Evolutionary conservation across 2,888 invertebrate genomes (phyloP), one percentile per base, ranked within the genome.

Genomic region (Diogma glabrata): DNA sequence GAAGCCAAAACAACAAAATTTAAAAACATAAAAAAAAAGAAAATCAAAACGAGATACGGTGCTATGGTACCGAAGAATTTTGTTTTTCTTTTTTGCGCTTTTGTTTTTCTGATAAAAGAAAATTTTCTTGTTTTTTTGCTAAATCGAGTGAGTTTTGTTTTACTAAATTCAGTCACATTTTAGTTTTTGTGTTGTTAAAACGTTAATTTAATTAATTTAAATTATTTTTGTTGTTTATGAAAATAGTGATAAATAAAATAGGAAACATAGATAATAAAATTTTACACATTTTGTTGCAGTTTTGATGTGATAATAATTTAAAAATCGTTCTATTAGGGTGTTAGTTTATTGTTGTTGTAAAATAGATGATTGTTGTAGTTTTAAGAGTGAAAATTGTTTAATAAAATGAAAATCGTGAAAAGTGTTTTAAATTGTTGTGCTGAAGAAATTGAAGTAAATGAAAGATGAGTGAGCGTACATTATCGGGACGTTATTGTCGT

Each of bases 401-500:
- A n/a, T n/a, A n/a, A n/a, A n/a, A n/a, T n/a, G 26, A 10, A 26
- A 8, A 26, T 8, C 6, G 10, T 26, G 10, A 26, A 26, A 10
- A 8, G 10, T 26, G 6, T 6, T 6, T 10, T 26, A 19, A 40
- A 40, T 19, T 40, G 4, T 40, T 5, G 17, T 4, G 10, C n/a
- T 30, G 4, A 3, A 4, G 10, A n/a, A 30, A 30, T 30, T 30
- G 30, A 5, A 30, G 4, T 8, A n/a, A n/a, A n/a, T n/a, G 16
- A n/a, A 38, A 38, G 60, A 69, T 63, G 64, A 61, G 61, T 57
- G 65, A 65, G 59, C 60, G 60, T 30, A 56, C 57, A 52, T 59
- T 60, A 40, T 61, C 61, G 47, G 67, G 65, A 36, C 66, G 69
- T 24, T 63, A 67, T 58, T 63, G 69, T 43, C 67, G 70, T 50